phyloP scores from a whole-genome alignment of 2,888 invertebrate species.

The Melieria picta region DNA sequence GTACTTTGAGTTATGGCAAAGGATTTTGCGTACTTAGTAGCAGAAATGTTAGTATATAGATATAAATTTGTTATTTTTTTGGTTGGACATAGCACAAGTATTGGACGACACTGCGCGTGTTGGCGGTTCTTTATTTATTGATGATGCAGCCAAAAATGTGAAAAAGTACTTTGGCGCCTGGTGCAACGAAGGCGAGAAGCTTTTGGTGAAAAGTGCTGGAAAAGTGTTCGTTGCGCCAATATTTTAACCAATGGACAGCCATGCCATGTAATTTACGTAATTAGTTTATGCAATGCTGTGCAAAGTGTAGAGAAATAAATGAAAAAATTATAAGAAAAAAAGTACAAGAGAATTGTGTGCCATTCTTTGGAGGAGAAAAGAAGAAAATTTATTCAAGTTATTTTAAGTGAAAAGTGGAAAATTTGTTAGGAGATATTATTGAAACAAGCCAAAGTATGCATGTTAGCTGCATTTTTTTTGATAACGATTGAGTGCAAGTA shows the following conservation, averaged over 20 bases:
- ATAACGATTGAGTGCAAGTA: too few species aligned
- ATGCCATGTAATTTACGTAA: neutral
- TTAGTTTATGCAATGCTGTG: neutral
- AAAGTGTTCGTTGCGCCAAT: neutral
- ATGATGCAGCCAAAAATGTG: neutral
- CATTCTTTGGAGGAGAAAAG: neutral
- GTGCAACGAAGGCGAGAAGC: too few species aligned
- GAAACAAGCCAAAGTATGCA: too few species aligned
- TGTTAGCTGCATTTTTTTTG: too few species aligned
- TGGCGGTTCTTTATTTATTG: neutral
- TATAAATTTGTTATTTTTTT: neutral
- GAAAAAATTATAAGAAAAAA: neutral
- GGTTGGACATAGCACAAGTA: neutral
- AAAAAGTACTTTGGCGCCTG: too few species aligned
- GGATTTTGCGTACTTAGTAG: neutral
- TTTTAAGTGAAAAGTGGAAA: too few species aligned
- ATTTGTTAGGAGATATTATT: too few species aligned
- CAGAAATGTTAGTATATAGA: neutral
- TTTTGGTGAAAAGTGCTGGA: too few species aligned
- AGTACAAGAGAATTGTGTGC: neutral
- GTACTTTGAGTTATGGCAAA: neutral
- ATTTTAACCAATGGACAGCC: neutral
- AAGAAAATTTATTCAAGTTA: too few species aligned
- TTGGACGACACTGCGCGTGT: neutral
- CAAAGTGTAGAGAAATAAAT: neutral